Evolutionary conservation across 2,797 vertebrate genomes (phyloP).

Genomic region (Margarornis squamiger): DNA sequence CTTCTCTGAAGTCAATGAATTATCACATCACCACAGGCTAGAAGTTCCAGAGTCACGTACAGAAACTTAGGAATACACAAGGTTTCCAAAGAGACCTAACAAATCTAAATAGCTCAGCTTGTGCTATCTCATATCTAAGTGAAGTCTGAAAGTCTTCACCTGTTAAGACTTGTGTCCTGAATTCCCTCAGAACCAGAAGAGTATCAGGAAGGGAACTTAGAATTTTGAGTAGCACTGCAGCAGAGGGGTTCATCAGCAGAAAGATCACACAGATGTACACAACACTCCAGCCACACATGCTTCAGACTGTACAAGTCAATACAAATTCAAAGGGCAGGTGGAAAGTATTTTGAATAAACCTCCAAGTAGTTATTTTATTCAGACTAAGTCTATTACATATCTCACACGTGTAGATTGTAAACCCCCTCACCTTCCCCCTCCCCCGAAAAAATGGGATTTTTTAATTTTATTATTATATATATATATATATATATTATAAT

Average conservation of each 20-base stretch:
- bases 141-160: not conserved
- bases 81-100: not conserved
- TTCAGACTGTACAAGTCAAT: not conserved
- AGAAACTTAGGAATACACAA: not conserved
- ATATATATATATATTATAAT: no score
- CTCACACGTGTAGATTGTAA: not conserved
- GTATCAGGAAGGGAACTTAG: not conserved
- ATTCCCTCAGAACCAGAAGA: not conserved
- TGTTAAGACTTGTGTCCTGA: not conserved
- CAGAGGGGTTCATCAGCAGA: not conserved
- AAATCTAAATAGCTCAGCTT: not conserved
- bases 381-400: not conserved
- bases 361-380: not conserved
- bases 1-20: not conserved
- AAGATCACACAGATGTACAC: not conserved
- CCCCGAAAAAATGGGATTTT: no score
- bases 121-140: not conserved
- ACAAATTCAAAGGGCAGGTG: not conserved
- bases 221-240: not conserved
- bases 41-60: not conserved
- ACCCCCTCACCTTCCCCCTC: no score
- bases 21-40: not conserved
- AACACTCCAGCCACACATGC: not conserved
- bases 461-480: no score
- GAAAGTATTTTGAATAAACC: not conserved